Percentiles rank a stretch among this genome's conserved stretches.
Evolutionary conservation across 2,797 vertebrate genomes (phyloP).

Genomic region (Poeciliopsis paucimaculata): DNA sequence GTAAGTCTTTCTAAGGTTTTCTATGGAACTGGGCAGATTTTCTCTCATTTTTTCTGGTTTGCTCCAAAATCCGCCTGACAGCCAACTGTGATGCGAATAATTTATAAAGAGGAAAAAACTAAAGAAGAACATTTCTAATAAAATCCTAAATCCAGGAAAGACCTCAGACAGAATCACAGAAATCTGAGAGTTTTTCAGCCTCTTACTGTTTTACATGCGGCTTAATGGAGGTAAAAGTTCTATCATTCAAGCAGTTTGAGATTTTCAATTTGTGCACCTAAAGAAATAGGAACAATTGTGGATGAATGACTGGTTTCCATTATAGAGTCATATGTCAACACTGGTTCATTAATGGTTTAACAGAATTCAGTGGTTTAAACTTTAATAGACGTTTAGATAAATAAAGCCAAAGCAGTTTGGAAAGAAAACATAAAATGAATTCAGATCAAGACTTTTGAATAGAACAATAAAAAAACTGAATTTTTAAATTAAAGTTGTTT

Average conservation of each 20-base stretch:
- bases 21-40: neutral
- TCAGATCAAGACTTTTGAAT: neutral
- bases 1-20: neutral
- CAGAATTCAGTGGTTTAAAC: neutral
- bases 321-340: neutral
- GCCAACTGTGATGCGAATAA: neutral
- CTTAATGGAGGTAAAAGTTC: neutral
- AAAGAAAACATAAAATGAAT: neutral
- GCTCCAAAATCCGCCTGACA: neutral
- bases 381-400: neutral
- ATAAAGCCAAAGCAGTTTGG: neutral
- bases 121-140: neutral
- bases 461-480: neutral
- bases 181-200: neutral
- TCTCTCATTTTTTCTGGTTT: neutral
- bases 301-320: neutral
- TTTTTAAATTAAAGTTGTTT: neutral
- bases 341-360: neutral
- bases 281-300: neutral
- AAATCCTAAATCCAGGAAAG: neutral
- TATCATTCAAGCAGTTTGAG: neutral
- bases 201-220: neutral
- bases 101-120: neutral
- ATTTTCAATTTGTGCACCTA: neutral
- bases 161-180: neutral